Conservation (phyloP, 1,140 invertebrate species). For the Melitaea cinxia region DNA sequence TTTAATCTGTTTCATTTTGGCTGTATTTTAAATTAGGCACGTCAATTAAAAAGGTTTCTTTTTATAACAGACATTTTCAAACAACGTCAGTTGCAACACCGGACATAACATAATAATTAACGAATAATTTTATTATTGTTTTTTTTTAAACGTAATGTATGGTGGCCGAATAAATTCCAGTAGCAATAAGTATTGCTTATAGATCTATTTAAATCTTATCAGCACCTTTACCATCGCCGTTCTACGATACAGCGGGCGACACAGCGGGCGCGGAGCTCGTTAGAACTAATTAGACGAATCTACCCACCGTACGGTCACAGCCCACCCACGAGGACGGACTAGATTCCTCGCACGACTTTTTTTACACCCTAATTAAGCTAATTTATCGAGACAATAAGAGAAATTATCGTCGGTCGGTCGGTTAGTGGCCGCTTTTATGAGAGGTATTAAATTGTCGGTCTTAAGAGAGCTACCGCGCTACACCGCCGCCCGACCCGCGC, state of each 20-base stretch:
- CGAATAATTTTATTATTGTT: no score
- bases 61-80: no score
- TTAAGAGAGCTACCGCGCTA: constrained; percentile 71
- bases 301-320: constrained; percentile 32
- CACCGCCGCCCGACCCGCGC: constrained; percentile 42
- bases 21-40: no score
- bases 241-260: constrained; percentile 12
- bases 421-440: constrained; percentile 68
- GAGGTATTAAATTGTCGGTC: constrained; percentile 67
- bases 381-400: constrained; percentile 78
- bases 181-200: neutral
- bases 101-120: no score
- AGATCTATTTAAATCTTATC: neutral
- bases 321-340: constrained; percentile 64
- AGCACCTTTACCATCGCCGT: neutral
- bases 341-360: constrained; percentile 65
- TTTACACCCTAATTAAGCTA: constrained; percentile 79
- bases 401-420: constrained; percentile 63
- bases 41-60: no score
- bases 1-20: no score
- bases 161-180: neutral
- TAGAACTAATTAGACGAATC: constrained; percentile 33
- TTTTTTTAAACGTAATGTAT: no score
- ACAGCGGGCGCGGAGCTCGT: constrained; percentile 3
- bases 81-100: no score